A percentile compares a stretch with the other conserved stretches of the same genome.
Conservation (phyloP, 2,113 vertebrate genomes). For the Benitochromis conjunctus region DNA sequence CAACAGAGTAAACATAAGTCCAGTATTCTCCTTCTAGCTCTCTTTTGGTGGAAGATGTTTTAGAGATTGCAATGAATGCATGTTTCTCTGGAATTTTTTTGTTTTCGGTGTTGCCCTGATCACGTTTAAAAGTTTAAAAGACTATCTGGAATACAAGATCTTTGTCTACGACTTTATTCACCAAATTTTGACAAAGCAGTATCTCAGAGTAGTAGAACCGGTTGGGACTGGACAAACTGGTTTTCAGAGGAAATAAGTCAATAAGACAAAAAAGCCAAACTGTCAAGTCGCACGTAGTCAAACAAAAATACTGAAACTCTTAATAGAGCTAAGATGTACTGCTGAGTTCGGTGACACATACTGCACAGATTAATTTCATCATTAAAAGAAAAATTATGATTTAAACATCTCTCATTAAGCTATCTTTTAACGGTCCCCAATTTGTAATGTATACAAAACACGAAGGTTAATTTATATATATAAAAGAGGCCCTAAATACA, state of each 20-base stretch:
- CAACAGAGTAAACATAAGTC: neutral
- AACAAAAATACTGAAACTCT: neutral
- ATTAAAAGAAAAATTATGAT: neutral
- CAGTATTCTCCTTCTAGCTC: neutral
- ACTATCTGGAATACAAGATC: neutral
- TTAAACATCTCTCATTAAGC: neutral
- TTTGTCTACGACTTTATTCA: neutral
- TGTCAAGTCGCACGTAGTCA: neutral
- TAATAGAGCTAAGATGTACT: neutral
- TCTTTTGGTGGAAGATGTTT: neutral
- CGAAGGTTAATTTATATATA: rapidly evolving
- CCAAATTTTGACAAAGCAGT: neutral
- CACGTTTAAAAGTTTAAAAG: neutral
- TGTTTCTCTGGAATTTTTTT: neutral
- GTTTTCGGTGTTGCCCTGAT: neutral
- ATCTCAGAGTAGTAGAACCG: neutral
- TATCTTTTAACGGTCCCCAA: neutral
- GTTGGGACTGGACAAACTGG: neutral
- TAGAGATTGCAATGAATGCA: neutral
- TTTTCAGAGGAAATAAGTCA: neutral
- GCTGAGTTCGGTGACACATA: neutral
- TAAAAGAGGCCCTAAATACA: neutral
- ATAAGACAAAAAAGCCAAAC: neutral
- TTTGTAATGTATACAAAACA: neutral
- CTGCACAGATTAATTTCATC: neutral